Evolutionary conservation across 2,113 vertebrate species (phyloP).

Genomic region (Hypomesus transpacificus): DNA sequence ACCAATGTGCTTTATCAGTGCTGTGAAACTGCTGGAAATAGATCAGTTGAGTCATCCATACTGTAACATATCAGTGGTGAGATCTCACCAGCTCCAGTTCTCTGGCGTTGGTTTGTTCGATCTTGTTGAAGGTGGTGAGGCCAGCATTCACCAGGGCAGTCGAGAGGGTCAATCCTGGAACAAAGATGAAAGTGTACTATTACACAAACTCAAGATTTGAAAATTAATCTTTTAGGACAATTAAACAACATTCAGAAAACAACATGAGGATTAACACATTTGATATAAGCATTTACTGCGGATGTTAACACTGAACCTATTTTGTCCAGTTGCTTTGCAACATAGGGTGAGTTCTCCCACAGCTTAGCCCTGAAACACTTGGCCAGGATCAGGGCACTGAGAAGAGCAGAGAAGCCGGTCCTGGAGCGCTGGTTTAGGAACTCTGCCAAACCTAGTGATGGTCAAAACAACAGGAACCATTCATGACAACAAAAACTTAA

Average conservation of each 20-base stretch:
- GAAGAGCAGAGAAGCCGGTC: slow-evolving; percentile 74
- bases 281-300: too few species aligned
- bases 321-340: slow-evolving; percentile 95
- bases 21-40: not conserved
- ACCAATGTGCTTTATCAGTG: too few species aligned
- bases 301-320: slow-evolving; percentile 77
- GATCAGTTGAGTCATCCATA: not conserved
- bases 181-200: not conserved
- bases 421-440: slow-evolving; percentile 79
- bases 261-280: not conserved
- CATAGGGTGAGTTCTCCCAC: slow-evolving; percentile 91
- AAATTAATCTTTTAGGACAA: too few species aligned
- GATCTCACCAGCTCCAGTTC: slow-evolving; percentile 88
- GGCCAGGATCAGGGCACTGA: slow-evolving; percentile 86
- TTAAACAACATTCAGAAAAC: not conserved
- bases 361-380: slow-evolving; percentile 94
- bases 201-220: not conserved
- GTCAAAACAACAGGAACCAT: slow-evolving; percentile 18
- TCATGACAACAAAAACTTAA: not conserved
- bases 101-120: slow-evolving; percentile 86
- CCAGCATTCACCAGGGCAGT: slow-evolving; percentile 94
- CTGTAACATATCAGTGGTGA: too few species aligned
- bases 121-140: slow-evolving; percentile 91
- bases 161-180: slow-evolving; percentile 84
- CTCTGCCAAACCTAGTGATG: slow-evolving; percentile 82